A percentile compares a stretch with the other conserved stretches of the same genome.
Conservation (phyloP, 1,140 invertebrate genomes). For the Gonioctena quinquepunctata region DNA sequence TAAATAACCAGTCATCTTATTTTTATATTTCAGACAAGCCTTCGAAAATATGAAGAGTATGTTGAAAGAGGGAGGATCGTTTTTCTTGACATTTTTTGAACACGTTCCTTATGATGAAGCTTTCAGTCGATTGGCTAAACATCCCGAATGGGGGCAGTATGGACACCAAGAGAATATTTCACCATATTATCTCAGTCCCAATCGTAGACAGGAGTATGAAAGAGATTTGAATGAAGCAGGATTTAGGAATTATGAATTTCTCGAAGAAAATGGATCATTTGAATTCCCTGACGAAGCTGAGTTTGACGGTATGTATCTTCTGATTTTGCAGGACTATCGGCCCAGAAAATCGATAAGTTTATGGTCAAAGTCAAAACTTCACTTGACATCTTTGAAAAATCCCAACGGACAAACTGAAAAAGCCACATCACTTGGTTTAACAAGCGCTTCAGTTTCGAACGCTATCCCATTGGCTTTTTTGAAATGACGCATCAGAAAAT, state of each 20-base stretch:
- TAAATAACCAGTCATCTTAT: too few relatives aligned
- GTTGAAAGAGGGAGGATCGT: not conserved
- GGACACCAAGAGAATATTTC: not conserved
- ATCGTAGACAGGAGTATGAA: not conserved
- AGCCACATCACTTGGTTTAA: too few relatives aligned
- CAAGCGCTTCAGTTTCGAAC: too few relatives aligned
- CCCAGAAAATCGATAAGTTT: too few relatives aligned
- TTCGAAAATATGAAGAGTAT: not conserved
- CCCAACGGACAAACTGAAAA: too few relatives aligned
- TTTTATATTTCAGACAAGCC: not conserved
- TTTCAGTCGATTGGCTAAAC: not conserved
- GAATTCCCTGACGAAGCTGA: not conserved
- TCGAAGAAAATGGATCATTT: not conserved
- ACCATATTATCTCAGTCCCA: not conserved
- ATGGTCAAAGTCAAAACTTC: too few relatives aligned
- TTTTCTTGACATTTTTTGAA: not conserved
- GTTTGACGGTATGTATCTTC: not conserved
- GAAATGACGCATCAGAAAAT: too few relatives aligned
- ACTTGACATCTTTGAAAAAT: too few relatives aligned
- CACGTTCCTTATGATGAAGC: not conserved
- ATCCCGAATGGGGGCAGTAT: not conserved
- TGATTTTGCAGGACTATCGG: too few relatives aligned
- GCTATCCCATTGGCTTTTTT: too few relatives aligned
- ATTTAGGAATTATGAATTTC: not conserved
- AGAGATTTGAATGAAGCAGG: not conserved